Base-by-base conservation (phyloP, 1,140 invertebrate species). In the Archivesica marissinica region DNA sequence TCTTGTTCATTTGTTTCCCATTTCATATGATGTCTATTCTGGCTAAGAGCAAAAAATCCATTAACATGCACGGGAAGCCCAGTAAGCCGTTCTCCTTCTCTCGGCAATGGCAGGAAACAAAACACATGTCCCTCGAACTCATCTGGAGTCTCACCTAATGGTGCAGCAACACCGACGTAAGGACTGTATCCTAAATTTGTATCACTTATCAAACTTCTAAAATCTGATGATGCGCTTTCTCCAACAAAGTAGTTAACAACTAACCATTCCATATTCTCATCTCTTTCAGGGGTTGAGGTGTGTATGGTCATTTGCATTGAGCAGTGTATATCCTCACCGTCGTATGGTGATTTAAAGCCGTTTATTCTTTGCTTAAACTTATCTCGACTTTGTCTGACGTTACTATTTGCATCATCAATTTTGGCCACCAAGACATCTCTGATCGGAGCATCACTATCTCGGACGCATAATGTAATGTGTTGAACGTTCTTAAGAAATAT, bases 31-130 rank as follows among this genome's bases (percentile, higher is more conserved):
- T 88, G 86, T 35, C 90, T 66, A 76, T 91, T 89, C 59, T 88
- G 86, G 52, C 86, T 89, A n/a, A 91, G 54, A 0, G 89, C 86
- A 79, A 92, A 91, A 64, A 86, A 91, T 13, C 90, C 90, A 77
- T 90, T 90, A n/a, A 92, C 85, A 56, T 91, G 90, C 9, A 92
- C 83, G 11, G 90, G 91, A 20, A 92, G 84, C 2, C 91, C 91
- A 1, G 90, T 89, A 20, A 68, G 59, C 44, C 68, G 85, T 30
- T 74, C 54, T 17, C 70, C 50, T 39, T 86, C 68, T n/a, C 88
- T 59, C 25, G 90, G 90, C 20, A 92, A 86, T 2, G 92, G 92
- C 11, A 93, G 72, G 74, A 90, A 91, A 77, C 90, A 92, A 77
- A 91, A 93, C 6, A 92, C 54, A 38, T 91, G 90, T 39, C 81